Percentiles rank a stretch among this genome's conserved stretches.
phyloP scores from a whole-genome alignment of 2,888 invertebrate genomes.

The Anoplius nigerrimus region DNA sequence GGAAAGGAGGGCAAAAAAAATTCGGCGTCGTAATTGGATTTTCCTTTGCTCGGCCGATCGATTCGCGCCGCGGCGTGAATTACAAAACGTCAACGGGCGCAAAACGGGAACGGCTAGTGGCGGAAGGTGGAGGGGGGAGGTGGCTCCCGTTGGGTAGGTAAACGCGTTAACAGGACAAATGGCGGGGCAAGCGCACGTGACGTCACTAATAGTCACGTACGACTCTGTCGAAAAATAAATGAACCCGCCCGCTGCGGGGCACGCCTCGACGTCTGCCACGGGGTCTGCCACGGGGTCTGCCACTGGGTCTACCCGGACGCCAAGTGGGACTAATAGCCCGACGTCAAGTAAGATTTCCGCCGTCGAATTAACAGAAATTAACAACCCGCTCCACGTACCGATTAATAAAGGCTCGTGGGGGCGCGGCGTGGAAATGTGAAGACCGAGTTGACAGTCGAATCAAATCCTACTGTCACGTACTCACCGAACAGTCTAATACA shows the following conservation, averaged over 20 bases:
- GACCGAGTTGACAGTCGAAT: too few relatives aligned
- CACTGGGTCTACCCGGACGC: background rate
- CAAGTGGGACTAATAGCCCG: background rate
- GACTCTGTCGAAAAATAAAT: conserved; percentile 4
- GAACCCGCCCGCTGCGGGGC: too few relatives aligned
- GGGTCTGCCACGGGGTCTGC: background rate
- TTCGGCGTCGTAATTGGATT: background rate
- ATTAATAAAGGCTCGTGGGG: too few relatives aligned
- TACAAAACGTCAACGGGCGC: conserved; percentile 1
- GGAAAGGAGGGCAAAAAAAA: background rate
- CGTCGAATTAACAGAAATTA: conserved; percentile 24
- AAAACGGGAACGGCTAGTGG: background rate
- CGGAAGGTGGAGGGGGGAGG: background rate
- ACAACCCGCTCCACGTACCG: conserved; percentile 1
- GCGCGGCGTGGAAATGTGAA: too few relatives aligned
- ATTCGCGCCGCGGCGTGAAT: too few relatives aligned
- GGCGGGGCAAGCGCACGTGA: background rate
- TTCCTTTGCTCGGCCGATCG: background rate
- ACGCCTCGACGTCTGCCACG: too few relatives aligned
- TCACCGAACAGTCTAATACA: too few relatives aligned
- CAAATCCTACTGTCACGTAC: too few relatives aligned
- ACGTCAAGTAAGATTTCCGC: conserved; percentile 30
- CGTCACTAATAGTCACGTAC: background rate
- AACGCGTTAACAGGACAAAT: background rate
- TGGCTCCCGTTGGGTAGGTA: background rate